Evolutionary conservation across 1,140 invertebrate species (phyloP).

Genomic region (Aethina tumida): DNA sequence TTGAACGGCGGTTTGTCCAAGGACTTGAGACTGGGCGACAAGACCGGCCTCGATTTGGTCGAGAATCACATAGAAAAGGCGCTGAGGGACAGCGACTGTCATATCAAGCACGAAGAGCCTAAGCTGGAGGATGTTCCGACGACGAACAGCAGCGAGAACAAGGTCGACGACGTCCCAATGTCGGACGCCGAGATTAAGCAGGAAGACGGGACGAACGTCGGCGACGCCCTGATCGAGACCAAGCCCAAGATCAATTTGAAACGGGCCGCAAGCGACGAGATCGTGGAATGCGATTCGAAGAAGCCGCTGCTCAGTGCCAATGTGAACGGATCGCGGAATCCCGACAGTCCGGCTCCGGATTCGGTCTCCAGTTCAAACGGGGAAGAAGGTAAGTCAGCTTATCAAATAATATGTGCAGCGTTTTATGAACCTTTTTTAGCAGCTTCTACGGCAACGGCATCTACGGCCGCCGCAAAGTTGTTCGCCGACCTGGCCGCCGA

Average conservation of each 20-base stretch:
- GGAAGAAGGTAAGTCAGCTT: conserved; percentile 39
- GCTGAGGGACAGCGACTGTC: conserved; percentile 32
- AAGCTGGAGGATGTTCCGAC: conserved; percentile 6
- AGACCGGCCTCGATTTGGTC: conserved; percentile 50
- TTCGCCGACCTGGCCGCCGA: conserved; percentile 61
- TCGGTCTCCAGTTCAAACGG: conserved; percentile 39
- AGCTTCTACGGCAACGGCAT: conserved; percentile 47
- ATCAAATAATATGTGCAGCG: no score
- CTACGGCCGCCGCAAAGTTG: conserved; percentile 59
- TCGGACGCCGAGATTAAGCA: conserved; percentile 8
- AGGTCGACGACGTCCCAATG: not conserved
- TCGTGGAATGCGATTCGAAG: conserved; percentile 38
- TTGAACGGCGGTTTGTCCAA: conserved; percentile 49
- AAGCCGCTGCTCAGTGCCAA: conserved; percentile 37
- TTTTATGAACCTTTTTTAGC: no score
- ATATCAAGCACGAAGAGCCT: conserved; percentile 1
- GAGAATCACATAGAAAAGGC: conserved; percentile 51
- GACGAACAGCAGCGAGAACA: no score
- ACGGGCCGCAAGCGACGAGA: conserved; percentile 34
- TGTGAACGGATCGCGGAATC: conserved; percentile 40
- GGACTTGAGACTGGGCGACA: conserved; percentile 50
- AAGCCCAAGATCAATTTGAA: no score
- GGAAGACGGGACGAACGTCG: conserved; percentile 12
- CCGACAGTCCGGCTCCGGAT: conserved; percentile 37
- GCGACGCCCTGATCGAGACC: conserved; percentile 10